phyloP scores from a whole-genome alignment of 1,140 invertebrate species.

The Apocrypta bakeri region DNA sequence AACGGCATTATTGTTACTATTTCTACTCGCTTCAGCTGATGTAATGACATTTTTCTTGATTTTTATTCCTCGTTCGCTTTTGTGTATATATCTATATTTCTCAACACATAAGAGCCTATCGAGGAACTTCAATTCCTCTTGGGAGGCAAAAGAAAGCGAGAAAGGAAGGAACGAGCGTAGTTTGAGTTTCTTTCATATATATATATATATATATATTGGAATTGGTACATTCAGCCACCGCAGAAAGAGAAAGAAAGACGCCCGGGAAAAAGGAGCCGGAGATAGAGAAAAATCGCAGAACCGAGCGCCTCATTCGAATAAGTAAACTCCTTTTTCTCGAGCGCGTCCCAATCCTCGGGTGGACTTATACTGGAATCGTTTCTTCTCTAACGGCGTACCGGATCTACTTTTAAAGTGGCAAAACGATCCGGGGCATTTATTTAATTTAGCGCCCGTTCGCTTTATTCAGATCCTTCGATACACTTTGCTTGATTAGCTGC shows the following conservation, averaged over 20 bases:
- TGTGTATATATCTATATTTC: background rate
- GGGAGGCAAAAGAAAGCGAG: conserved; percentile 15
- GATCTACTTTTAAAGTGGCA: conserved; percentile 8
- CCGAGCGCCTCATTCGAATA: conserved; percentile 62
- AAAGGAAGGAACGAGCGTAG: background rate
- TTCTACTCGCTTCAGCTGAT: background rate
- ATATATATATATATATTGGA: background rate
- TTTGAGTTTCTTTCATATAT: conserved; percentile 8
- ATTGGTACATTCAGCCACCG: background rate
- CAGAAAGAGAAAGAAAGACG: background rate
- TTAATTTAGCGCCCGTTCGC: conserved; percentile 58
- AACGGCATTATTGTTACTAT: background rate
- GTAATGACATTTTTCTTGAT: conserved; percentile 2
- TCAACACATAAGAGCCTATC: conserved; percentile 42
- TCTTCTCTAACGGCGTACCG: background rate
- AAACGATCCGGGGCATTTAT: conserved; percentile 59
- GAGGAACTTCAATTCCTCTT: conserved; percentile 59
- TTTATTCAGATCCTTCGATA: conserved; percentile 59
- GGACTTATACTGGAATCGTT: conserved; percentile 5
- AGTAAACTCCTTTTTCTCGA: conserved; percentile 56
- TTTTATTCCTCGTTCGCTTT: background rate
- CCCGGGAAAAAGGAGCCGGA: background rate
- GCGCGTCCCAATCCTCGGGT: conserved; percentile 25
- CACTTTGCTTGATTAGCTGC: conserved; percentile 68
- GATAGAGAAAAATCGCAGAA: conserved; percentile 22